phyloP scores from a whole-genome alignment of 2,888 invertebrate species.

The Syritta pipiens region DNA sequence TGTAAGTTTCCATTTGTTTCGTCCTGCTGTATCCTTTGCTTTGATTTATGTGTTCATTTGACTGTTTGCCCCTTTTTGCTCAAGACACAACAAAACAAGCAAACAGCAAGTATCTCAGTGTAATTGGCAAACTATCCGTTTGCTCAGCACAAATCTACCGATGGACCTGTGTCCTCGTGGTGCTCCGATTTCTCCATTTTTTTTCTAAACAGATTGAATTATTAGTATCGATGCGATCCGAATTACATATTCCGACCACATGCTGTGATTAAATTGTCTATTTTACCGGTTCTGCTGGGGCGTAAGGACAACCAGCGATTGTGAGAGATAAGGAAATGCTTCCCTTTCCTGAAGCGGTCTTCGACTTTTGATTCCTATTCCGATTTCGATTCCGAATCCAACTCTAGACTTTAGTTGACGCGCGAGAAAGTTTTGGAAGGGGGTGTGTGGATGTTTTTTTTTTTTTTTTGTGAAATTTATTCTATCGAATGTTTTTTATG shows the following conservation, averaged over 20 bases:
- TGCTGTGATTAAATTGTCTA: conserved; percentile 77
- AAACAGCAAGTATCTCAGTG: conserved; percentile 54
- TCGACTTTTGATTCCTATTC: no score
- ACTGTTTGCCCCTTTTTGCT: conserved; percentile 60
- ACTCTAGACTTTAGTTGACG: conserved; percentile 30
- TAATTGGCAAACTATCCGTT: conserved; percentile 69
- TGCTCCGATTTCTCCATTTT: conserved; percentile 15
- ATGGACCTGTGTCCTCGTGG: conserved; percentile 33
- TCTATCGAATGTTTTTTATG: conserved; percentile 42
- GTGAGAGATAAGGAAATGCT: conserved; percentile 52
- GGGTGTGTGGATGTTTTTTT: no score
- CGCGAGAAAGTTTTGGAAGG: no score
- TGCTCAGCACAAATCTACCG: conserved; percentile 61
- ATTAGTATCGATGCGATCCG: conserved; percentile 74
- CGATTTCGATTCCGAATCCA: no score
- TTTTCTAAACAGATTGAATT: conserved; percentile 71
- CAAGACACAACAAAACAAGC: conserved; percentile 22
- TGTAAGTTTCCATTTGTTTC: conserved; percentile 56
- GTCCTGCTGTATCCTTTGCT: conserved; percentile 52
- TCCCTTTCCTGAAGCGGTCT: conserved; percentile 4
- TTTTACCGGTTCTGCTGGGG: conserved; percentile 50
- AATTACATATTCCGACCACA: conserved; percentile 78
- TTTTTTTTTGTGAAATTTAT: conserved; percentile 42
- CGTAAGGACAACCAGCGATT: conserved; percentile 35
- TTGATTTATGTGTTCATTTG: conserved; percentile 69